Base-by-base conservation (phyloP, 2,888 invertebrate genomes). In the Drosophila kambysellisi region DNA sequence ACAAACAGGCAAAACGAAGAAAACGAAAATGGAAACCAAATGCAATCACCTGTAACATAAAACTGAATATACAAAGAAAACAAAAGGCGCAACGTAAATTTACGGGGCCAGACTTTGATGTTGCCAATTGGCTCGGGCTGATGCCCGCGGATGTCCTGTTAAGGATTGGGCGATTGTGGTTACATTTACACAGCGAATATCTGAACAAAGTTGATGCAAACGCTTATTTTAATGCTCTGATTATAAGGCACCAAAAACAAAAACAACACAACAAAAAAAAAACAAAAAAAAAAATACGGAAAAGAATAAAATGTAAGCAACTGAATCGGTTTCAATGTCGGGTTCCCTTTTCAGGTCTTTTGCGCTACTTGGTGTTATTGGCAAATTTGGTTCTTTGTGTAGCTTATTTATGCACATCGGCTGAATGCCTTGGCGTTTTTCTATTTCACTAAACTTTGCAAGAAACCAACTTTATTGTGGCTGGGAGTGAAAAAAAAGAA, bases 1-100 rank as follows among this genome's bases (percentile, higher is more conserved):
- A 83, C 70, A 86, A 82, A 86, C 76, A 86, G 62, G 3, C 33
- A 56, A 33, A 54, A 17, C n/a, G 41, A 32, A 20, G 15, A 11
- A 39, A 17, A 39, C 20, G 25, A 51, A 39, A 70, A 63, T 52
- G 54, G 39, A 59, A 68, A 71, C 57, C 70, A 74, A 87, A 87
- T 88, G 83, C 89, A 89, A 86, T 89, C 88, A 88, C 89, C 88
- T 88, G 90, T 89, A 89, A 88, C 76, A 77, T 72, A 75, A 88
- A 82, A 85, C 83, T 76, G 80, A 83, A 80, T 78, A 81, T 71
- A 82, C 76, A 84, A 89, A 63, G 76, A 87, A 80, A 81, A 77
- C 76, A 74, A 80, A 84, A 51, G 77, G 65, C 64, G 59, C 74
- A 72, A 74, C 66, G 74, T 75, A 77, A 75, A 79, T 83, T 76